phyloP scores from a whole-genome alignment of 2,888 invertebrate species.

The Crepidodera aurea region DNA sequence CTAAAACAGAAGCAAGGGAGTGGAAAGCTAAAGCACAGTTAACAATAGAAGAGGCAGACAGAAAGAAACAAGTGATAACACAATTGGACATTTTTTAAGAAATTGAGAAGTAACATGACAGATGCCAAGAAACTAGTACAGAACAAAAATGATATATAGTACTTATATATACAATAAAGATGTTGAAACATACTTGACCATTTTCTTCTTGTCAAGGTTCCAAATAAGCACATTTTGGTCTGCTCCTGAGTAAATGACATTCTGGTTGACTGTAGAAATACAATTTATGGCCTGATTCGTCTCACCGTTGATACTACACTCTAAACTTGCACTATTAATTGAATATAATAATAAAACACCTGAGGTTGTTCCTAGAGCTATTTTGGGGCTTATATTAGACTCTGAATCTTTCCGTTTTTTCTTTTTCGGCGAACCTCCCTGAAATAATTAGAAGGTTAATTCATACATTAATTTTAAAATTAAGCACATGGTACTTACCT shows the following conservation, averaged over 20 bases:
- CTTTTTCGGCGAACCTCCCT: constrained; percentile 63
- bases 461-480: constrained; percentile 18
- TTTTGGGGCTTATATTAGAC: constrained; percentile 61
- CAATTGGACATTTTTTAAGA: too few relatives aligned
- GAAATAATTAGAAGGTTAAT: constrained; percentile 36
- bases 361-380: constrained; percentile 77
- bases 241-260: constrained; percentile 66
- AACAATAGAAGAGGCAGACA: too few relatives aligned
- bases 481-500: constrained; percentile 44
- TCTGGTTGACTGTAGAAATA: constrained; percentile 67
- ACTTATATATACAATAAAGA: too few relatives aligned
- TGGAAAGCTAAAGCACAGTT: too few relatives aligned
- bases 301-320: constrained; percentile 65
- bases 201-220: constrained; percentile 63
- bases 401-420: constrained; percentile 61
- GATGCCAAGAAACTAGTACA: too few relatives aligned
- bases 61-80: too few relatives aligned
- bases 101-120: too few relatives aligned
- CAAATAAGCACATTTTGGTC: constrained; percentile 67
- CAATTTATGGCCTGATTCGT: constrained; percentile 58
- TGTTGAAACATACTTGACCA: constrained; percentile 64
- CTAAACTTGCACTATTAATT: constrained; percentile 70
- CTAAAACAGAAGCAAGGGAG: too few relatives aligned
- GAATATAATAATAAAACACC: constrained; percentile 79
- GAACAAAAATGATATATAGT: too few relatives aligned